phyloP scores from a whole-genome alignment of 1,140 invertebrate genomes.

The Leucophenga varia region DNA sequence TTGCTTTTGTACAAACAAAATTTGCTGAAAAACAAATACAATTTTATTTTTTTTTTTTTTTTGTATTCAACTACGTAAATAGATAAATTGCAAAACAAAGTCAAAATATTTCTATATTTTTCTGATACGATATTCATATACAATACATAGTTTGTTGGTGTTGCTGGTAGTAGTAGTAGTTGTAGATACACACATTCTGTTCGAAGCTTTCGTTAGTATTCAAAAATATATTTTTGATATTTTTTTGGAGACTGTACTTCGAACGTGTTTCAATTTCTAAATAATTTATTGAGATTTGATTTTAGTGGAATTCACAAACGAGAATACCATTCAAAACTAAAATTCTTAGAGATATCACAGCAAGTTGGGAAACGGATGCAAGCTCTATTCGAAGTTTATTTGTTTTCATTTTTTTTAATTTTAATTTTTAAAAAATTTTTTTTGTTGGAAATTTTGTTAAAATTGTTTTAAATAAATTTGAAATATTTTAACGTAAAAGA shows the following conservation, averaged over 20 bases:
- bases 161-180: no score
- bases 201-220: no score
- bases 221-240: no score
- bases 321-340: no score
- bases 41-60: no score
- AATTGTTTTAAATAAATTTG: conserved; percentile 27
- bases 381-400: no score
- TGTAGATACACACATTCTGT: no score
- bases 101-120: not conserved
- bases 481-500: conserved; percentile 23
- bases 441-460: conserved; percentile 10
- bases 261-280: conserved; percentile 57
- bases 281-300: conserved; percentile 16
- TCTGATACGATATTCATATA: conserved; percentile 46
- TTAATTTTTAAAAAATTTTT: conserved; percentile 4
- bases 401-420: not conserved
- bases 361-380: conserved; percentile 42
- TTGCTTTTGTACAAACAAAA: no score
- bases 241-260: no score
- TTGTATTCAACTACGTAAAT: not conserved
- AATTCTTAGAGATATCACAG: no score
- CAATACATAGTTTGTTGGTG: conserved; percentile 28
- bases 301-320: not conserved
- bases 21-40: no score
- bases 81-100: not conserved